Base-by-base conservation (phyloP, 2,888 invertebrate genomes). In the Bembecia ichneumoniformis region DNA sequence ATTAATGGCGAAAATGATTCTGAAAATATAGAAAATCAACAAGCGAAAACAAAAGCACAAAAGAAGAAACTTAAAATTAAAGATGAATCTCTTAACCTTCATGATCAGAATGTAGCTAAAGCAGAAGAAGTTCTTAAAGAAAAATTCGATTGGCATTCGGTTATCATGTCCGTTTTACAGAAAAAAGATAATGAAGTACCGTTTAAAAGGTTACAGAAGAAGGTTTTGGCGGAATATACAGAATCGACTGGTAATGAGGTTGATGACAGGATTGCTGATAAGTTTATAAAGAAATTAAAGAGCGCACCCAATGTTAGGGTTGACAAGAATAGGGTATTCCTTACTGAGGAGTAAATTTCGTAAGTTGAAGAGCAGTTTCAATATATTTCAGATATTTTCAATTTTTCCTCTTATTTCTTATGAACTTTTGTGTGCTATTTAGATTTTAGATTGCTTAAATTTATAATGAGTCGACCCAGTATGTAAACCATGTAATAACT, bases 181-280 rank as follows among this genome's bases (percentile, higher is more conserved):
- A 81, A 86, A 47, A 84, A 84, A 62, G 90, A 89, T 3, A 90
- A 91, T 57, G 91, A 92, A 62, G 82, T 95, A 44, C 88, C 91
- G 0, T 69, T 93, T 50, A 93, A 93, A 64, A 93, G 93, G 62
- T 77, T 96, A 14, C 91, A 91, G 60, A 94, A 93, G 68, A 95
- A 94, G 78, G 91, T 95, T 5, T 66, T 93, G 1, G 88, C 89
- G 46, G 91, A 90, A 58, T 94, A 92, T 54, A 68, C 82, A 35
- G 83, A 86, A 60, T 76, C 80, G 20, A 88, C 89, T 15, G 80
- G 87, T 1, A 63, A 74, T 45, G 89, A 89, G 48, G 77, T 89
- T 3, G 81, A 89, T 52, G 91, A 91, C 55, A 91, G 93, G 65
- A 89, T 92, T 60, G 79, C 89, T 47, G 90, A 91, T 57, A 93